Evolutionary conservation across 2,797 vertebrate genomes (phyloP).

Genomic region (Melanotaenia trifasciata): DNA sequence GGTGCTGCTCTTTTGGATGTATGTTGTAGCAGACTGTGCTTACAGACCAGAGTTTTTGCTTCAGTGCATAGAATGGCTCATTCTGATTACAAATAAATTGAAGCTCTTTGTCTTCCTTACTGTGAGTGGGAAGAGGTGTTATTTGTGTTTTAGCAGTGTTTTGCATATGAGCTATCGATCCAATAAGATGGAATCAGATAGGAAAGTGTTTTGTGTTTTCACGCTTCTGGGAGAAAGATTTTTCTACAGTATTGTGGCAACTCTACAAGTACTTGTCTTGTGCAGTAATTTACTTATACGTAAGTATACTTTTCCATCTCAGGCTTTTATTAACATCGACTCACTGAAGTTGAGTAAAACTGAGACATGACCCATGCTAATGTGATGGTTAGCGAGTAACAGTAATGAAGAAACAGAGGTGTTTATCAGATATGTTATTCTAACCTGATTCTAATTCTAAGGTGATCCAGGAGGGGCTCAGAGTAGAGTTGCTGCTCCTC

Average conservation of each 20-base stretch:
- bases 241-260: background rate
- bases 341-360: background rate
- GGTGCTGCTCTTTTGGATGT: background rate
- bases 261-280: background rate
- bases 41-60: background rate
- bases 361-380: background rate
- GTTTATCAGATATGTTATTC: no score
- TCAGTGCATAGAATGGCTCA: background rate
- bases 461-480: no score
- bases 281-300: background rate
- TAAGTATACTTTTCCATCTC: background rate
- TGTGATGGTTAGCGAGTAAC: no score
- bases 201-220: background rate
- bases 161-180: background rate
- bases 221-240: background rate
- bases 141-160: background rate
- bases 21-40: background rate
- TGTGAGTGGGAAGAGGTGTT: background rate
- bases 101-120: background rate
- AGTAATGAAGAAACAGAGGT: no score
- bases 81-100: slow-evolving; percentile 1
- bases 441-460: no score
- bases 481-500: no score
- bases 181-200: background rate
- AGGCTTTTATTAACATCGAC: background rate